Base-by-base conservation (phyloP, 1,140 invertebrate species). In the Drosophila prosaltans region DNA sequence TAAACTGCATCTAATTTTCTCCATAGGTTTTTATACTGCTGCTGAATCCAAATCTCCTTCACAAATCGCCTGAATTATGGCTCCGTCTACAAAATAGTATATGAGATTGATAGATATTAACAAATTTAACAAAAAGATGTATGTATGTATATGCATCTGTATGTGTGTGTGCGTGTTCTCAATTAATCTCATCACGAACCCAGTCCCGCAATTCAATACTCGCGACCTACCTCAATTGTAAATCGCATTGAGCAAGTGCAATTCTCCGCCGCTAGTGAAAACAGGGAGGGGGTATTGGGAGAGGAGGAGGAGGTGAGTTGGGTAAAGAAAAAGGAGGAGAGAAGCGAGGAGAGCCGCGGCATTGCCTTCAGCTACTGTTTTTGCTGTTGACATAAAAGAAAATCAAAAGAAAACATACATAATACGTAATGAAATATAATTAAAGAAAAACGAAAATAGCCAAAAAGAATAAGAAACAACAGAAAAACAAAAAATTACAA, bases 381-480 rank as follows among this genome's bases (percentile, higher is more conserved):
- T 16, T 30, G 55, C 57, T 59, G 45, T 51, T 51, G 45, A 51
- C 45, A 51, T 51, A 60, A 28, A 16, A 40, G 10, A 48, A 11
- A 11, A 60, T 26, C 36, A 59, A 55, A 24, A 74, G 59, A 30
- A 63, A 80, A 78, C 41, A 77, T 69, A 81, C 82, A 76, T 74
- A 83, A 78, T 80, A 89, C 80, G 85, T 89, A 89, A 89, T 90
- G 74, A 78, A 89, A 85, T 81, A 85, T 90, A 90, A 90, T 90
- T 85, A 84, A 90, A 84, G 74, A 80, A 81, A 81, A 81, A 57
- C 54, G 54, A 76, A 76, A 83, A 64, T 66, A 65, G n/a, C 24
- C n/a, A 58, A 66, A 72, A 75, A 51, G 26, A 26, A 66, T 55
- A 55, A 36, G 4, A 36, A 36, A 7, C 32, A 36, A 36, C 3